Evolutionary conservation across 2,113 vertebrate species (phyloP).

Genomic region (Platysteira castanea): DNA sequence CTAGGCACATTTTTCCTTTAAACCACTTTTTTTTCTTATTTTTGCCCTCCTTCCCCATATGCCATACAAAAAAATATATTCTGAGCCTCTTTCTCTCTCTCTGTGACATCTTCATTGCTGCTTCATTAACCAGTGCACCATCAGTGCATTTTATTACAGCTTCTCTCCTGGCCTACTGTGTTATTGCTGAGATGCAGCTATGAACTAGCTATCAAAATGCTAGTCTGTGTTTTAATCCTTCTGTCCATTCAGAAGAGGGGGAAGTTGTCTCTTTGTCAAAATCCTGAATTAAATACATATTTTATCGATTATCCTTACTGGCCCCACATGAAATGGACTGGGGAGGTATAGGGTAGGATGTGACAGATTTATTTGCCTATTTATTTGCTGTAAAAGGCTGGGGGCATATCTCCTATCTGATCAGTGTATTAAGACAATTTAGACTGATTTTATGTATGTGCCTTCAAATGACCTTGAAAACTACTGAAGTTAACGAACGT

Average conservation of each 20-base stretch:
- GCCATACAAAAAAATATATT: constrained; percentile 1
- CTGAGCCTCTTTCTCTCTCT: constrained; percentile 3
- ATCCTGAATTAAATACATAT: neutral
- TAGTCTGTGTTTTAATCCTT: constrained; percentile 18
- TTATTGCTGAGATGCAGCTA: constrained; percentile 17
- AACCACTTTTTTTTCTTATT: constrained; percentile 8
- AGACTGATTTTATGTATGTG: neutral
- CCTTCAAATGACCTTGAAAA: constrained; percentile 34
- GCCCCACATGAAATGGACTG: neutral
- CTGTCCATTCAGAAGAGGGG: neutral
- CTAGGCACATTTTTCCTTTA: constrained; percentile 7
- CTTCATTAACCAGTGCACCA: constrained; percentile 57
- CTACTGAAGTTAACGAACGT: constrained; percentile 17
- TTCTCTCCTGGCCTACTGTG: constrained; percentile 29
- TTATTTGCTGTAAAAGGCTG: constrained; percentile 2
- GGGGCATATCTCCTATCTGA: neutral
- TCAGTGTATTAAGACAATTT: neutral
- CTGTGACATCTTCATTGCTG: constrained; percentile 53
- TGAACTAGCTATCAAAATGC: constrained; percentile 17
- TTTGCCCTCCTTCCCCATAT: constrained; percentile 1
- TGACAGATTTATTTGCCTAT: constrained; percentile 7
- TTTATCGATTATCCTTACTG: neutral
- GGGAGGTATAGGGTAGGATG: neutral
- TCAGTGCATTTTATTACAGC: constrained; percentile 51
- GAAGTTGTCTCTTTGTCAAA: neutral